Base-by-base conservation (phyloP, 2,113 vertebrate species). In the Acrocephalus kingi region DNA sequence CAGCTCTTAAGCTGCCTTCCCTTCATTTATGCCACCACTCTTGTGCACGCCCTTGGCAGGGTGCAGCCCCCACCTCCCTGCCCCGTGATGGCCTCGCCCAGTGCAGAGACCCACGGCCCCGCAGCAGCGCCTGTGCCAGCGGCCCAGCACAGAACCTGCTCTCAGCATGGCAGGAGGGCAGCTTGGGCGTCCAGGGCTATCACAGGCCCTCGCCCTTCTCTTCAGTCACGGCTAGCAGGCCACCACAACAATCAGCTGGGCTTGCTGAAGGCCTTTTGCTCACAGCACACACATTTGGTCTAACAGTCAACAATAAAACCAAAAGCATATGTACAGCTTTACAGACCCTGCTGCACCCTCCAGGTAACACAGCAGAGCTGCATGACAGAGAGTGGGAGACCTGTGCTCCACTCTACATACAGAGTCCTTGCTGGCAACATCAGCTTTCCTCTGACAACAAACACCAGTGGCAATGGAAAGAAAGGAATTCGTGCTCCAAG, bases 321-420 rank as follows among this genome's bases (percentile, higher is more conserved):
- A 76, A 74, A 93, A 95, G 83, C 74, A 58, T 87, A 77, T 82
- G 62, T 92, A 91, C 88, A 95, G 69, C 64, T 78, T n/a, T 9
- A 46, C 59, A 90, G 82, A 41, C 68, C 82, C 80, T 69, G 84
- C 61, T 76, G 68, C 59, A 86, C 41, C 25, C 66, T 55, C 68
- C 73, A 52, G 64, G 64, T 27, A 74, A 12, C 61, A 30, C 35
- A 87, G 35, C 30, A 77, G 43, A 92, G 68, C 73, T 74, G 61
- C 55, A 30, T 1, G 1, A 87, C 30, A 37, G 54, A 0, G 2
- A 79, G 64, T 7, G 31, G 27, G 59, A 94, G 41, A 56, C 35
- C 48, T 4, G 2, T 18, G 30, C 52, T 72, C 77, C 71, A 41
- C 24, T 58, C 74, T 35, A 37, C 2, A 24, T 62, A 66, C 49